A percentile compares a stretch with the other conserved stretches of the same genome.
phyloP scores from a whole-genome alignment of 2,888 invertebrate species.

The Dicyrtoma fusca region DNA sequence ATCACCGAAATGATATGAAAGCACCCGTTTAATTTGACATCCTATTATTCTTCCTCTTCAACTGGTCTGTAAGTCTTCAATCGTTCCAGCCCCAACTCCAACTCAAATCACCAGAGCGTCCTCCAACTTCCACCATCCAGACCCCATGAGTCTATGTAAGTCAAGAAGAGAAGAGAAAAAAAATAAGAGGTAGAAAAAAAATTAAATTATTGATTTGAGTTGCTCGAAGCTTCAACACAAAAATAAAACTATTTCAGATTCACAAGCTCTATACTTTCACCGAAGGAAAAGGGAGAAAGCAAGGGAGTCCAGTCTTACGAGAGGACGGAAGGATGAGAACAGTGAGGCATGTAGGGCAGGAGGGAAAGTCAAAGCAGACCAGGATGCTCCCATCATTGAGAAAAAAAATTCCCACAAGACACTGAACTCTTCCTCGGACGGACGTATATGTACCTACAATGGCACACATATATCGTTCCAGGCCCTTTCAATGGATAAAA shows the following conservation, averaged over 20 bases:
- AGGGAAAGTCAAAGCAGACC: neutral
- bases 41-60: constrained; percentile 37
- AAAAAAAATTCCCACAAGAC: neutral
- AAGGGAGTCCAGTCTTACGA: neutral
- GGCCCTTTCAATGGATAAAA: too few relatives aligned
- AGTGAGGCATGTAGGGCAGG: too few relatives aligned
- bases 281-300: neutral
- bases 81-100: neutral
- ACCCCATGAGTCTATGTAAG: neutral
- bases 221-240: neutral
- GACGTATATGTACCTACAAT: too few relatives aligned
- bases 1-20: constrained; percentile 30
- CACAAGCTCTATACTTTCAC: neutral
- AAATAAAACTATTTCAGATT: neutral
- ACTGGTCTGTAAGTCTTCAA: constrained; percentile 14
- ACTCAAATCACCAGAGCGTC: too few relatives aligned
- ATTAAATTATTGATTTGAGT: constrained; percentile 38
- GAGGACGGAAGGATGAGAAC: too few relatives aligned
- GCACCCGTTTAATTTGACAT: constrained; percentile 36
- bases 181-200: too few relatives aligned
- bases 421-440: too few relatives aligned
- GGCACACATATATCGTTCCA: too few relatives aligned
- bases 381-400: neutral
- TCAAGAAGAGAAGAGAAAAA: constrained; percentile 15
- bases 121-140: constrained; percentile 12